Evolutionary conservation across 2,888 invertebrate species (phyloP).

Genomic region (Zaprionus lineosus): DNA sequence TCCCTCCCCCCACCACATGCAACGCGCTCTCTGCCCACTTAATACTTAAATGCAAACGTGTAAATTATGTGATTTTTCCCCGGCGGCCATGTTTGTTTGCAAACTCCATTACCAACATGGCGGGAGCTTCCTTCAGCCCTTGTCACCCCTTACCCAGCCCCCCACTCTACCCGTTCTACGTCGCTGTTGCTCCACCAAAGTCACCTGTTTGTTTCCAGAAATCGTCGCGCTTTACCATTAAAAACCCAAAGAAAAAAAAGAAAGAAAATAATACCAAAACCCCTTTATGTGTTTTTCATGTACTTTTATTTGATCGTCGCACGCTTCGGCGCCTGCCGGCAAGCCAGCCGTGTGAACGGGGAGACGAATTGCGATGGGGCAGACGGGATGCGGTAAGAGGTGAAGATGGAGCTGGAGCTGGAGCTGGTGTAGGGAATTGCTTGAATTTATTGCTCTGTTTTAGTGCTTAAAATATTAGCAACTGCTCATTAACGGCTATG

Average conservation of each 20-base stretch:
- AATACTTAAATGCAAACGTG: slow-evolving; percentile 77
- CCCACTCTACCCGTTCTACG: background rate
- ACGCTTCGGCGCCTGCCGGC: slow-evolving; percentile 62
- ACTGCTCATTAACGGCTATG: slow-evolving; percentile 76
- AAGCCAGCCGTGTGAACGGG: background rate
- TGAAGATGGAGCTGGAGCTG: background rate
- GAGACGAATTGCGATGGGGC: no score
- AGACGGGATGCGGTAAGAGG: no score
- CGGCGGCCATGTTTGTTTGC: slow-evolving; percentile 78
- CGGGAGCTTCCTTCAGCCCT: slow-evolving; percentile 57
- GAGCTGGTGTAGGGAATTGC: background rate
- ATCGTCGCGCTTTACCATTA: slow-evolving; percentile 72
- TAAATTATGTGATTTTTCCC: slow-evolving; percentile 78
- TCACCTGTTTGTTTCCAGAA: slow-evolving; percentile 73
- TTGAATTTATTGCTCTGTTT: slow-evolving; percentile 64
- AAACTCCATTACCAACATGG: slow-evolving; percentile 76
- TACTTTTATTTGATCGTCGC: slow-evolving; percentile 77
- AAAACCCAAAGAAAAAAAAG: slow-evolving; percentile 39
- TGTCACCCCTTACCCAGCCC: background rate
- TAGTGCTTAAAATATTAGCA: slow-evolving; percentile 77
- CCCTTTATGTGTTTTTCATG: slow-evolving; percentile 78
- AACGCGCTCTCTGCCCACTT: slow-evolving; percentile 57
- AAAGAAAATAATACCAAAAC: slow-evolving; percentile 32
- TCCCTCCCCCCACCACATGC: background rate
- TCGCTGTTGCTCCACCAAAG: background rate